These are phyloP conservation scores for Psix sp. DNA, from an alignment of 1,140 invertebrate genomes.

Conservation along the genomic window DNA sequence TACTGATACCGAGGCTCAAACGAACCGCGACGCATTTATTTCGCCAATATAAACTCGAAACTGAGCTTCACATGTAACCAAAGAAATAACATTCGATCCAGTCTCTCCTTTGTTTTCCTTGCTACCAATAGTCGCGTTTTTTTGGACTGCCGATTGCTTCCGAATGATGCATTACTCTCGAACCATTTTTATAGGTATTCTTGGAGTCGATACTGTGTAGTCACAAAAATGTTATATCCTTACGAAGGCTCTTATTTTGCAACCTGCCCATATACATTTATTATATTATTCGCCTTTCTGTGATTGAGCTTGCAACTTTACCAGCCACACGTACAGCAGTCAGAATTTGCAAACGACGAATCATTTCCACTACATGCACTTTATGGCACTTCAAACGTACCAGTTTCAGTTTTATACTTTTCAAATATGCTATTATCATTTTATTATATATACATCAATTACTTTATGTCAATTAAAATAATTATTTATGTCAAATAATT, in stretches of 20 bases:
- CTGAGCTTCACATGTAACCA: slow-evolving; percentile 69
- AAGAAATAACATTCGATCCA: slow-evolving; percentile 32
- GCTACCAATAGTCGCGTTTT: slow-evolving; percentile 23
- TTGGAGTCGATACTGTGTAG: slow-evolving; percentile 47
- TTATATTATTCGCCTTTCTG: slow-evolving; percentile 40
- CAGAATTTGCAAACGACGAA: slow-evolving; percentile 9
- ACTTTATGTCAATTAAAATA: no score
- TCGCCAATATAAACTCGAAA: slow-evolving; percentile 68
- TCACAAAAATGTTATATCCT: slow-evolving; percentile 41
- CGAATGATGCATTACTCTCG: slow-evolving; percentile 56
- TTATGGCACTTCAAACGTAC: slow-evolving; percentile 36
- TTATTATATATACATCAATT: no score
- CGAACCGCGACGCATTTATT: slow-evolving; percentile 72
- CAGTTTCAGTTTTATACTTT: slow-evolving; percentile 19
- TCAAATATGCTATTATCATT: no score
- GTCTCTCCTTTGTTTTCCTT: slow-evolving; percentile 50
- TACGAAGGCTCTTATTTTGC: slow-evolving; percentile 11
- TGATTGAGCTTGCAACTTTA: slow-evolving; percentile 23
- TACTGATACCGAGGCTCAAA: slow-evolving; percentile 66
- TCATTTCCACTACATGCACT: slow-evolving; percentile 32
- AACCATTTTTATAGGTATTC: slow-evolving; percentile 51
- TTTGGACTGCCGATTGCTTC: slow-evolving; percentile 40
- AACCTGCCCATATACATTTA: slow-evolving; percentile 46
- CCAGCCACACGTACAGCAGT: not conserved
- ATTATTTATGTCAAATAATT: no score